These are phyloP conservation scores for Axea sp. DNA, from an alignment of 2,888 invertebrate species.

Conservation along the genomic window DNA sequence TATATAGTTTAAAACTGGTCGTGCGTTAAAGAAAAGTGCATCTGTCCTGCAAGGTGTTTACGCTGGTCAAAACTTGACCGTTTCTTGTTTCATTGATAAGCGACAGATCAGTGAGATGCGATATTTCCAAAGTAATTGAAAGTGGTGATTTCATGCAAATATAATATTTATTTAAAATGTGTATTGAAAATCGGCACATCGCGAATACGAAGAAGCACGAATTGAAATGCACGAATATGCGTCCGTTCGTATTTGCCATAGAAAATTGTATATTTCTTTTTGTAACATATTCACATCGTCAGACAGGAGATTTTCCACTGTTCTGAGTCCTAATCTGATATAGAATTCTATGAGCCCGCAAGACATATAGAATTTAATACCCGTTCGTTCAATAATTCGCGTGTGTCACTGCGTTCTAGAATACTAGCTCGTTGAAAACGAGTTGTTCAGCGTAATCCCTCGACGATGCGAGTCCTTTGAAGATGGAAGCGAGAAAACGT, in stretches of 20 bases:
- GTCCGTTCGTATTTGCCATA: background rate
- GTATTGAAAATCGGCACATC: too few relatives aligned
- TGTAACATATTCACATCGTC: conserved; percentile 51
- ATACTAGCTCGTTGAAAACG: conserved; percentile 72
- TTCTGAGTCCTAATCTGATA: conserved; percentile 63
- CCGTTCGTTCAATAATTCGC: conserved; percentile 72
- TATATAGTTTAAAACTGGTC: too few relatives aligned
- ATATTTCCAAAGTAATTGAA: too few relatives aligned
- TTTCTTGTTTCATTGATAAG: too few relatives aligned
- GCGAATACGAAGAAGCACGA: too few relatives aligned
- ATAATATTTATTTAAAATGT: too few relatives aligned
- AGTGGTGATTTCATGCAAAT: too few relatives aligned
- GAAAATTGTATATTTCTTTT: conserved; percentile 42
- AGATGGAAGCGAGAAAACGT: conserved; percentile 61
- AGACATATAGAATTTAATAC: conserved; percentile 71
- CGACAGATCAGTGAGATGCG: too few relatives aligned
- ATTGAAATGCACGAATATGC: too few relatives aligned
- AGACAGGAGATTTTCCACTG: conserved; percentile 56
- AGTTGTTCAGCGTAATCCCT: conserved; percentile 67
- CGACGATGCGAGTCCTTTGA: conserved; percentile 61
- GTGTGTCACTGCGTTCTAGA: conserved; percentile 69
- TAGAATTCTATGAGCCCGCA: conserved; percentile 61
- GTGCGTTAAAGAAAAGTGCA: too few relatives aligned
- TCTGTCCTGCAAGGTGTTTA: too few relatives aligned
- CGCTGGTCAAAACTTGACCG: too few relatives aligned